These are phyloP conservation scores for Calliphora vicina DNA, from an alignment of 1,140 invertebrate species.

Conservation along the genomic window DNA sequence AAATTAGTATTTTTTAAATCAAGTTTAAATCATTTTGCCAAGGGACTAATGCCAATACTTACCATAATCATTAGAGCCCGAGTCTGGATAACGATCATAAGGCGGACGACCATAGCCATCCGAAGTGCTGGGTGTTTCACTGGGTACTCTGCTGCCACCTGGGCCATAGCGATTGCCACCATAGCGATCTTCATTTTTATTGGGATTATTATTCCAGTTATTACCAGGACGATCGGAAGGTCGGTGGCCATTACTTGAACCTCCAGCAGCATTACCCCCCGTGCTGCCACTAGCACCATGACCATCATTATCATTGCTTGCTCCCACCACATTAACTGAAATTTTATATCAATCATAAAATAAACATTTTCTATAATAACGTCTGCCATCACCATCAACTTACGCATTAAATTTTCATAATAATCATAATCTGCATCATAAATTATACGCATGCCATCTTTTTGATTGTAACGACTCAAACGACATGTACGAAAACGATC, in stretches of 20 bases:
- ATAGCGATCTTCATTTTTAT: constrained; percentile 65
- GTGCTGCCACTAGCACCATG: constrained; percentile 55
- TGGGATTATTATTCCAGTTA: constrained; percentile 65
- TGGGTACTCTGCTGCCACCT: constrained; percentile 46
- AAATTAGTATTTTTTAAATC: not conserved
- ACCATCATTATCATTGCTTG: constrained; percentile 58
- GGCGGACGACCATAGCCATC: constrained; percentile 47
- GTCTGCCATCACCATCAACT: too few relatives aligned
- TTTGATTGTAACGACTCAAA: constrained; percentile 84
- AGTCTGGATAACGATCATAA: constrained; percentile 52
- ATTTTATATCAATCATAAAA: not conserved
- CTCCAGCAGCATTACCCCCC: constrained; percentile 42
- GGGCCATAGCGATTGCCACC: constrained; percentile 54
- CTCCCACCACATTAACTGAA: constrained; percentile 59
- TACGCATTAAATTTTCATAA: constrained; percentile 90
- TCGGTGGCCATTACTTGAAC: constrained; percentile 39
- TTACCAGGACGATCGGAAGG: constrained; percentile 60
- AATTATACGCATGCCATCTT: constrained; percentile 86
- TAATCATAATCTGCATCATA: constrained; percentile 91
- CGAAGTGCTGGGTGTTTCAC: constrained; percentile 52
- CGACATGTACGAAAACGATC: constrained; percentile 84
- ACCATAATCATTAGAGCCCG: constrained; percentile 46
- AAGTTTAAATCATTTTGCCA: too few relatives aligned
- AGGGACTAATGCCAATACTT: constrained; percentile 18
- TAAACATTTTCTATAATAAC: too few relatives aligned